Evolutionary conservation across 2,113 vertebrate genomes (phyloP), one percentile per base, ranked within the genome.

Genomic region (cattle (Bos taurus)): DNA sequence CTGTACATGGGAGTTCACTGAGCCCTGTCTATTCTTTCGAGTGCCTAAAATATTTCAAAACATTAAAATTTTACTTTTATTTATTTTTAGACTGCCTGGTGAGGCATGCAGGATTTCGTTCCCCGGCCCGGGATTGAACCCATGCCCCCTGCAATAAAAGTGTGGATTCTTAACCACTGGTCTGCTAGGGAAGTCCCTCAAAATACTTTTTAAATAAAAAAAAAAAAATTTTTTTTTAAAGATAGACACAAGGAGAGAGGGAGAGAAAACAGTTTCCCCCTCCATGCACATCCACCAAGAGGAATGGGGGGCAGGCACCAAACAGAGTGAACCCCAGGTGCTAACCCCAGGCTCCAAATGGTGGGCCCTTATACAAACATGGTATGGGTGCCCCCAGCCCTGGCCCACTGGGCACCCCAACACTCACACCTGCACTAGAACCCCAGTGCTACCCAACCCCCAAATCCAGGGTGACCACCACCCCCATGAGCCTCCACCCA

Each of bases 71-170:
- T 81, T 21, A 21, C 33, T 48, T 33, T 33, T 80, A 28, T 48
- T 78, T 78, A 78, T 48, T 50, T 33, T 81, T 33, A 48, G 74
- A 7, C 25, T 28, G 36, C 71, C 11, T 74, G 36, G 21, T 74
- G 36, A 74, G 21, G 21, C 36, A 78, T 78, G 74, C 43, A 14
- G 43, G 7, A 78, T 74, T 74, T 74, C 2, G 1, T 78, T 48
- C 25, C 74, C 25, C 0, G 0, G 43, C 43, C 48, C 0, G 0
- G 48, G 48, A 81, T 81, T 1, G 1, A 81, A 81, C 28, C 28
- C 0, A 0, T 11, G 16, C 16, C 28, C 28, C 9, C 78, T 30
- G 28, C 15, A 52, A 30, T 50, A 19, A 16, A 30, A 81, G 9
- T 33, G 16, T 19, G 46, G 16, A 33, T 33, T 19, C 30, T 81